phyloP scores from a whole-genome alignment of 2,888 invertebrate genomes.

The Pecten maximus region DNA sequence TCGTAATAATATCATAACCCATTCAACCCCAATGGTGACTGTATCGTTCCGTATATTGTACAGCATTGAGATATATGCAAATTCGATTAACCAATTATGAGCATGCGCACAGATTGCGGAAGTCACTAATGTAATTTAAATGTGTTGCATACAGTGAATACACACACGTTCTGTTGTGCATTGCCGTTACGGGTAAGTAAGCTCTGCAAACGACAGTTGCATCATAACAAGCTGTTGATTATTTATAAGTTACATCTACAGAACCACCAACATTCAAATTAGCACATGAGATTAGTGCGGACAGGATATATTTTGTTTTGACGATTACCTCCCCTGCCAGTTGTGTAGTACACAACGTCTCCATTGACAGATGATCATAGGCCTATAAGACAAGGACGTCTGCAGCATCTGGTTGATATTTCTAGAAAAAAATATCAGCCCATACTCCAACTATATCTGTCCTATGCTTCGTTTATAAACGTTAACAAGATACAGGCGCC shows the following conservation, averaged over 20 bases:
- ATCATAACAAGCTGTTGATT: background rate
- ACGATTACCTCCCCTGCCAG: background rate
- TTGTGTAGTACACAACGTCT: background rate
- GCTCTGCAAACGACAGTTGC: background rate
- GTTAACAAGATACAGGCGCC: no score
- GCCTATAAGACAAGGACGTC: background rate
- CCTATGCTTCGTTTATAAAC: no score
- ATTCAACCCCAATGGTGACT: background rate
- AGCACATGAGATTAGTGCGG: background rate
- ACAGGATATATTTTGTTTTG: background rate
- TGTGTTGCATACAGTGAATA: background rate
- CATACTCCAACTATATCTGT: no score
- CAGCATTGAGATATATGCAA: background rate
- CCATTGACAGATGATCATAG: background rate
- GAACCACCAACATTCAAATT: background rate
- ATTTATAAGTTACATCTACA: background rate
- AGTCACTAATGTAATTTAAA: conserved; percentile 20
- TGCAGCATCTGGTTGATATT: no score
- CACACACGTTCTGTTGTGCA: background rate
- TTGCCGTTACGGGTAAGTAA: background rate
- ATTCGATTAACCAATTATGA: background rate
- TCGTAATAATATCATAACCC: no score
- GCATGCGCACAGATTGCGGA: background rate
- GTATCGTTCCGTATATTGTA: background rate
- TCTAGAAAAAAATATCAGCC: no score